Evolutionary conservation across 2,797 vertebrate genomes (phyloP), one percentile per base, ranked within the genome.

Genomic region (Scolopax bukidnonensis): DNA sequence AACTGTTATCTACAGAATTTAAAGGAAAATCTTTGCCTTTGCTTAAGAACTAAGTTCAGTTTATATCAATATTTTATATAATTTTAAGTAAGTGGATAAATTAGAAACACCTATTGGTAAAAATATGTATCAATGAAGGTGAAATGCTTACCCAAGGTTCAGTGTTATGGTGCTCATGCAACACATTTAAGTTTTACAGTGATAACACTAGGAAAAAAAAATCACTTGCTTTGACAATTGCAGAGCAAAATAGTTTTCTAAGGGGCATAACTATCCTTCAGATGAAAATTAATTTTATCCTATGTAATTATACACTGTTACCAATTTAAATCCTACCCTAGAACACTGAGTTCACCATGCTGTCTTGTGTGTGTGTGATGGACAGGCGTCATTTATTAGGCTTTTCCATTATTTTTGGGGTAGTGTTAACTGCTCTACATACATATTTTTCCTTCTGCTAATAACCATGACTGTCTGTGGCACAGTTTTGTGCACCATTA

Each of bases 201-300:
- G 28, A 36, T 93, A 80, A 87, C 30, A 73, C 51, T 36, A 95
- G 51, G 18, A 10, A 10, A 36, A 77, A 73, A 89, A 68, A 74
- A 30, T 32, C 36, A 45, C 33, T 91, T 90, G 47, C 48, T 85
- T 85, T 65, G 57, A 84, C 41, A 90, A 85, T 11, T 85, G 28
- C 30, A 89, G 65, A 90, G 27, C 56, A 87, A 89, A 95, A 65
- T 59, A 28, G 80, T 92, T 95, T 95, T 97, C 53, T 65, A 84
- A 61, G 75, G 69, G 38, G 64, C 20, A 5, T 40, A 95, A 33
- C 59, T 86, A 51, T 67, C 75, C 64, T 88, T 96, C 67, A 82
- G 32, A 77, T 68, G 15, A 64, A 87, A 91, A 86, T 83, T 89
- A 80, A 83, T 94, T 93, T 92, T 89, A 92, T 79, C 51, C 59